Evolutionary conservation across 2,888 invertebrate genomes (phyloP).

Genomic region (Dimorphilus gyrociliatus): DNA sequence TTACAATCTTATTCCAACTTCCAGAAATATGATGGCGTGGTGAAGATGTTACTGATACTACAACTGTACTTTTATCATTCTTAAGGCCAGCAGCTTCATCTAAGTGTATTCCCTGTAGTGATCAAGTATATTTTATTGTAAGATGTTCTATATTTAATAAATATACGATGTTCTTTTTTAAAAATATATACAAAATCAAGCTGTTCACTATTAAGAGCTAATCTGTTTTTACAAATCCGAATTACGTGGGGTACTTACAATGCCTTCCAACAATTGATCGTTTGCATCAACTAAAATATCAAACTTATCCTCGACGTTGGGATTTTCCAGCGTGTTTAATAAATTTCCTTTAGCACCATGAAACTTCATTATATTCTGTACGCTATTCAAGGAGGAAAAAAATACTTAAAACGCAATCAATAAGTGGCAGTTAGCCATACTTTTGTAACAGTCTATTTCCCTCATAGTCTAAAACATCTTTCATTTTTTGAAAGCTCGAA

Average conservation of each 20-base stretch:
- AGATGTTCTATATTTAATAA: neutral
- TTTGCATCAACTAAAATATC: slow-evolving; percentile 65
- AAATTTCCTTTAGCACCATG: slow-evolving; percentile 25
- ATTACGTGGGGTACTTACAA: no score
- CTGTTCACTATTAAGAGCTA: no score
- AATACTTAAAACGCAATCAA: neutral
- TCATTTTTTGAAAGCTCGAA: slow-evolving; percentile 58
- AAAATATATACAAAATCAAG: neutral
- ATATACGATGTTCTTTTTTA: slow-evolving; percentile 3
- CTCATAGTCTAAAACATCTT: slow-evolving; percentile 48
- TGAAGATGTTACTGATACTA: slow-evolving; percentile 14
- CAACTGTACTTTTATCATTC: slow-evolving; percentile 27
- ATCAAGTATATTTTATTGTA: slow-evolving; percentile 2
- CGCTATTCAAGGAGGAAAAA: slow-evolving; percentile 11
- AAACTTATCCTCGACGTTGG: slow-evolving; percentile 41
- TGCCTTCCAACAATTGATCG: slow-evolving; percentile 62
- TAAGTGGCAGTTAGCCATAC: slow-evolving; percentile 19
- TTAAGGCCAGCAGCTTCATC: slow-evolving; percentile 37
- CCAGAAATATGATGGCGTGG: slow-evolving; percentile 18
- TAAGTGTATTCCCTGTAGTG: slow-evolving; percentile 27
- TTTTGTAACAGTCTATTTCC: slow-evolving; percentile 48
- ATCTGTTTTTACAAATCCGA: no score
- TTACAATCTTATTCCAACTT: slow-evolving; percentile 34
- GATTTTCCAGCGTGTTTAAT: slow-evolving; percentile 11
- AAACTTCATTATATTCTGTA: slow-evolving; percentile 22